These are phyloP conservation scores for Raja brachyura DNA, from an alignment of 2,113 vertebrate species.

Conservation along the genomic window DNA sequence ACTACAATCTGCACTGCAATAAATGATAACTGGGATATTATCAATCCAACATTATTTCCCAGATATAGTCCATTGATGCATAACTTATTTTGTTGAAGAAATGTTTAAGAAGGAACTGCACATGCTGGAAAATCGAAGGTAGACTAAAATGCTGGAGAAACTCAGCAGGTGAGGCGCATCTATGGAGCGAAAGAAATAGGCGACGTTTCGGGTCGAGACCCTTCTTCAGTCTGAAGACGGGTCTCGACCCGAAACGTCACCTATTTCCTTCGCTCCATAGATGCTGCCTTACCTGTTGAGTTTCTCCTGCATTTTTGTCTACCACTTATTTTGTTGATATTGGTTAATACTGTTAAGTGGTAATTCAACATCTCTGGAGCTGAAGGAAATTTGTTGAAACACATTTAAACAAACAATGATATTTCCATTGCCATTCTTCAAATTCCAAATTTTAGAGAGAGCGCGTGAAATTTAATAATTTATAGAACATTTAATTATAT, in stretches of 20 bases:
- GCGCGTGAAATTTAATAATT: slow-evolving; percentile 10
- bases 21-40: neutral
- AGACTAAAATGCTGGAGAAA: no score
- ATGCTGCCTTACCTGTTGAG: no score
- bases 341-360: neutral
- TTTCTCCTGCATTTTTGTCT: no score
- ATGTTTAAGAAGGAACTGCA: no score
- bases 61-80: neutral
- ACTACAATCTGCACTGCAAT: neutral
- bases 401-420: neutral
- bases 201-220: no score
- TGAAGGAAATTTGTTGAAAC: neutral
- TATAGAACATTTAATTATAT: slow-evolving; percentile 41
- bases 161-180: no score
- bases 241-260: no score
- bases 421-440: slow-evolving; percentile 41
- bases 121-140: no score
- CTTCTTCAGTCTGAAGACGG: no score
- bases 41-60: neutral
- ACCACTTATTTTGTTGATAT: neutral
- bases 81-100: neutral
- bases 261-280: no score
- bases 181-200: no score
- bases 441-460: slow-evolving; percentile 45
- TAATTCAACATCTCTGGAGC: neutral